A percentile compares a stretch with the other conserved stretches of the same genome.
phyloP scores from a whole-genome alignment of 2,888 invertebrate genomes.

The Drosophila atripex region DNA sequence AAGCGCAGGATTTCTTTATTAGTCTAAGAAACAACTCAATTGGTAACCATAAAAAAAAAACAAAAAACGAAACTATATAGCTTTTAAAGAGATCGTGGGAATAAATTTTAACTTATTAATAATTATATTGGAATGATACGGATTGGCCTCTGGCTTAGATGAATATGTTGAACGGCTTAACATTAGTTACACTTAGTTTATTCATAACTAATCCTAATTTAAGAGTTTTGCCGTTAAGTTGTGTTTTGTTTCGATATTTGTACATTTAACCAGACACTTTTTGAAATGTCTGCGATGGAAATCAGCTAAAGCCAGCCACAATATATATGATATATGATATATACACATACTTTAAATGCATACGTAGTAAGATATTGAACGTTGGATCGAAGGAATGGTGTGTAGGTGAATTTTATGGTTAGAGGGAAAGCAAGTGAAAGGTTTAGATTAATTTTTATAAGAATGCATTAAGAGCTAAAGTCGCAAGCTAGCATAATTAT shows the following conservation, averaged over 20 bases:
- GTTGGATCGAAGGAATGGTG: constrained; percentile 31
- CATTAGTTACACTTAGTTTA: constrained; percentile 42
- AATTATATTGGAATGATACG: constrained; percentile 5
- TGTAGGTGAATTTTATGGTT: constrained; percentile 55
- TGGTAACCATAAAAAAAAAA: constrained; percentile 25
- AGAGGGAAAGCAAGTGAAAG: constrained; percentile 25
- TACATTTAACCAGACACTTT: constrained; percentile 43
- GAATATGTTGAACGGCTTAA: constrained; percentile 52
- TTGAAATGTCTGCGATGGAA: constrained; percentile 55
- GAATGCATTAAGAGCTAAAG: constrained; percentile 31
- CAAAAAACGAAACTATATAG: constrained; percentile 53
- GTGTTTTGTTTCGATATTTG: constrained; percentile 31
- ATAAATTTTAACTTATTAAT: constrained; percentile 29
- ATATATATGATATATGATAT: constrained; percentile 26
- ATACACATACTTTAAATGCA: constrained; percentile 26
- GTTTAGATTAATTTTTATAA: constrained; percentile 49
- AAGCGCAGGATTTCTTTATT: constrained; percentile 34
- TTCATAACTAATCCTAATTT: constrained; percentile 23
- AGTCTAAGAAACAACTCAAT: constrained; percentile 27
- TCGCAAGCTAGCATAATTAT: constrained; percentile 67
- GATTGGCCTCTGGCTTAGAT: constrained; percentile 11
- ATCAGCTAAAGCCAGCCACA: constrained; percentile 77
- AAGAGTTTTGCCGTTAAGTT: constrained; percentile 22
- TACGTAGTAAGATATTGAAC: constrained; percentile 31
- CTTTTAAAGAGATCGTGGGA: constrained; percentile 47